Evolutionary conservation across 2,113 vertebrate genomes (phyloP).

Genomic region (Oxygymnocypris stewartii): DNA sequence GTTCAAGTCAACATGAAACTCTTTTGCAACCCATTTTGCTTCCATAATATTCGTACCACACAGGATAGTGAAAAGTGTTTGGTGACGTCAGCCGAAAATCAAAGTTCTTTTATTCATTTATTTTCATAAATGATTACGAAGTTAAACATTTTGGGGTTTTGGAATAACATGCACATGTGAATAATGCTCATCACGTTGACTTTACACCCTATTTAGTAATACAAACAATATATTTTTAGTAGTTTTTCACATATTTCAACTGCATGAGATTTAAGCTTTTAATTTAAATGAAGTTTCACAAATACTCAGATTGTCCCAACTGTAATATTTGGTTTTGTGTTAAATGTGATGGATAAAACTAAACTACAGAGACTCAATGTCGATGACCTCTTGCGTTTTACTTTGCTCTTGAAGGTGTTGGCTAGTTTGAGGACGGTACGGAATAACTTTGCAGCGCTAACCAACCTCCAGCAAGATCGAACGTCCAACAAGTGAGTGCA

Average conservation of each 20-base stretch:
- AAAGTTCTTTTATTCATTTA: background rate
- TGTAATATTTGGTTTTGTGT: background rate
- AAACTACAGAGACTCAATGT: background rate
- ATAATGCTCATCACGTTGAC: background rate
- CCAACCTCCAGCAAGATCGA: conserved; percentile 87
- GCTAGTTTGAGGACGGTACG: conserved; percentile 88
- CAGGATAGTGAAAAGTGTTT: background rate
- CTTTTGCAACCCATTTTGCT: background rate
- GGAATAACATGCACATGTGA: background rate
- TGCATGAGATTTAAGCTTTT: background rate
- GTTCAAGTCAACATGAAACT: conserved; percentile 2
- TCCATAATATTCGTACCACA: background rate
- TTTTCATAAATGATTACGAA: background rate
- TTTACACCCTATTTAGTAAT: background rate
- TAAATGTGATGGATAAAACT: background rate
- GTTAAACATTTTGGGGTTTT: background rate
- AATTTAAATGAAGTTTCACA: background rate
- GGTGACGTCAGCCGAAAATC: background rate
- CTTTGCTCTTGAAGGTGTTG: conserved; percentile 76
- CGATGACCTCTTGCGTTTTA: background rate
- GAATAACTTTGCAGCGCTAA: conserved; percentile 88
- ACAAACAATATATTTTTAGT: background rate
- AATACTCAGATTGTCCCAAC: background rate
- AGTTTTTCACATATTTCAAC: background rate
- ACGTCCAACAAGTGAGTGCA: conserved; percentile 85